Conservation (phyloP, 2,888 invertebrate genomes). For the Agrilus mali region DNA sequence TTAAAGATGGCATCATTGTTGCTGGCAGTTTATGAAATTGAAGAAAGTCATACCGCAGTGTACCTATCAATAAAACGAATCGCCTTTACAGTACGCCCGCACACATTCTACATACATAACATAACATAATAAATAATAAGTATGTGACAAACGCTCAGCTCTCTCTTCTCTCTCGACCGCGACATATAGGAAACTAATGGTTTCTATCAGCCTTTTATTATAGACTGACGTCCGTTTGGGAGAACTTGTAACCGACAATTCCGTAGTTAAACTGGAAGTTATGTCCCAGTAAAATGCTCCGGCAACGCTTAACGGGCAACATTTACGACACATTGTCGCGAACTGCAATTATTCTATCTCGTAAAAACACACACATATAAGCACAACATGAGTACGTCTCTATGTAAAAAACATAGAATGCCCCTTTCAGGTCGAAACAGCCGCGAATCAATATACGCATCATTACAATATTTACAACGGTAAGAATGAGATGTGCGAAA, state of each 20-base stretch:
- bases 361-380: background rate
- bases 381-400: background rate
- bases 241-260: conserved; percentile 13
- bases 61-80: no score
- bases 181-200: conserved; percentile 6
- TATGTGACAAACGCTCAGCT: background rate
- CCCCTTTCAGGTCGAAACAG: no score
- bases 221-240: conserved; percentile 6
- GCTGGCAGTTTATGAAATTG: no score
- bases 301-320: conserved; percentile 9
- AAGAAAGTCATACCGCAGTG: no score
- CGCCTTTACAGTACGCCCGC: no score
- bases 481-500: background rate
- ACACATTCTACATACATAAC: no score
- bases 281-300: conserved; percentile 2
- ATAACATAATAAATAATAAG: no score
- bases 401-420: no score
- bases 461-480: background rate
- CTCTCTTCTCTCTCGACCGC: background rate
- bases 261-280: conserved; percentile 12
- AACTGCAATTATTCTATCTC: conserved; percentile 10
- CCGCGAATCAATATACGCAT: no score
- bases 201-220: conserved; percentile 9
- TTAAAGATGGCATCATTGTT: no score
- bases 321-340: conserved; percentile 13